Evolutionary conservation across 2,113 vertebrate genomes (phyloP).

Genomic region (Rhipidura dahli): DNA sequence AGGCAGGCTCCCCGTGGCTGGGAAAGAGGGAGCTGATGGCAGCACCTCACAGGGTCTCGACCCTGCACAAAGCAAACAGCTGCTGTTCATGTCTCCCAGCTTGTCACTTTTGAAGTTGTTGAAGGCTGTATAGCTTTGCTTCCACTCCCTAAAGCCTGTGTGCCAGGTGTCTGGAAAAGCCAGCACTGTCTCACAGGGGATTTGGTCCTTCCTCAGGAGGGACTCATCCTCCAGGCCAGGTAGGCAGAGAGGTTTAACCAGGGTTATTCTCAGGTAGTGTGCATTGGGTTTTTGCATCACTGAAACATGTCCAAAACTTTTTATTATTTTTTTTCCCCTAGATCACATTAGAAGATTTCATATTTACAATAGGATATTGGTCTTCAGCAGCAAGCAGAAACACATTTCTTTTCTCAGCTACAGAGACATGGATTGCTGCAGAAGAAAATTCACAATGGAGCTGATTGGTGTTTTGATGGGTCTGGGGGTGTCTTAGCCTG

Average conservation of each 20-base stretch:
- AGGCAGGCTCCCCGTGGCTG: neutral
- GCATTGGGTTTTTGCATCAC: neutral
- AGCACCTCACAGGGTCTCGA: neutral
- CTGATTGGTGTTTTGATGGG: neutral
- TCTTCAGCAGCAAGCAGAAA: neutral
- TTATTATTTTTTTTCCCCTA: neutral
- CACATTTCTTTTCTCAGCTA: neutral
- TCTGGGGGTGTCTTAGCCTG: neutral
- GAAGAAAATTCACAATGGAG: neutral
- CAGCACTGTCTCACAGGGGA: neutral
- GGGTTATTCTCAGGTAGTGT: neutral
- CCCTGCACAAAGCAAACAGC: neutral
- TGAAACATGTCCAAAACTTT: neutral
- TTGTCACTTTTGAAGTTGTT: neutral
- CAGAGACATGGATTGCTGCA: neutral
- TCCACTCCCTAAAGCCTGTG: neutral
- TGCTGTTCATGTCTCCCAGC: neutral
- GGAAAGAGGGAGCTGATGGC: neutral
- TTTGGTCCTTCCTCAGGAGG: neutral
- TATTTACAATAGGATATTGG: neutral
- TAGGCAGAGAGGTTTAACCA: neutral
- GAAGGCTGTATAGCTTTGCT: neutral
- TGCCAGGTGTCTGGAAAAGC: neutral
- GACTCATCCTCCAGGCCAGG: neutral
- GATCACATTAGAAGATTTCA: neutral